Evolutionary conservation across 92 coral and sea anemone genomes (phyloP).

Genomic region (Isaurus tuberculatus): DNA sequence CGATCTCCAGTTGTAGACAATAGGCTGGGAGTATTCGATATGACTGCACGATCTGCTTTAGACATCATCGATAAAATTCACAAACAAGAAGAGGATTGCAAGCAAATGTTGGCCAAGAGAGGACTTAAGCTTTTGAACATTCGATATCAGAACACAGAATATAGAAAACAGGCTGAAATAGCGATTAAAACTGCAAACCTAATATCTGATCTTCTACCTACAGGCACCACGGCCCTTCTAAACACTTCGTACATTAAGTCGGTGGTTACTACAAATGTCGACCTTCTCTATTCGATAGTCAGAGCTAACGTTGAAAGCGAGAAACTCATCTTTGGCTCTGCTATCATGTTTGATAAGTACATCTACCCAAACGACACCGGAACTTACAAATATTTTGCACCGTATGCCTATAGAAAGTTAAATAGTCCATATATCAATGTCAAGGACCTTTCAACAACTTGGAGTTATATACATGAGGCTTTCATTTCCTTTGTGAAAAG

Average conservation of each 20-base stretch:
- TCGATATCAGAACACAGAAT: slow-evolving; percentile 79
- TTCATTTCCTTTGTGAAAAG: slow-evolving; percentile 69
- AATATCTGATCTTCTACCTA: slow-evolving; percentile 74
- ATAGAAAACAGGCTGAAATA: slow-evolving; percentile 74
- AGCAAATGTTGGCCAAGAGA: slow-evolving; percentile 74
- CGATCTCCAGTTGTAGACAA: slow-evolving; percentile 71
- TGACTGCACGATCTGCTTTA: slow-evolving; percentile 80
- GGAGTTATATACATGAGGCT: slow-evolving; percentile 85
- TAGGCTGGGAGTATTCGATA: slow-evolving; percentile 72
- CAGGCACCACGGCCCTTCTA: slow-evolving; percentile 65
- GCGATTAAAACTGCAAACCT: slow-evolving; percentile 86
- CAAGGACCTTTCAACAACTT: slow-evolving; percentile 76
- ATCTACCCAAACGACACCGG: slow-evolving; percentile 65
- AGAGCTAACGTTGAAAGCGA: slow-evolving; percentile 83
- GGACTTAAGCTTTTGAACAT: slow-evolving; percentile 71
- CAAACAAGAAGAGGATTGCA: slow-evolving; percentile 75
- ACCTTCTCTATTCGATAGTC: slow-evolving; percentile 70
- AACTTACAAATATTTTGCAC: slow-evolving; percentile 59
- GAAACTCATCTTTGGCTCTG: slow-evolving; percentile 76
- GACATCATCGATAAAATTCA: slow-evolving; percentile 75
- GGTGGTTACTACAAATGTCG: slow-evolving; percentile 55
- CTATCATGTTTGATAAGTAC: slow-evolving; percentile 76
- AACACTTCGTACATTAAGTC: slow-evolving; percentile 36
- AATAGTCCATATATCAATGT: slow-evolving; percentile 79
- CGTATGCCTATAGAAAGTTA: slow-evolving; percentile 80